Evolutionary conservation across 2,113 vertebrate species (phyloP), one percentile per base, ranked within the genome.

Genomic region (Lepus europaeus): DNA sequence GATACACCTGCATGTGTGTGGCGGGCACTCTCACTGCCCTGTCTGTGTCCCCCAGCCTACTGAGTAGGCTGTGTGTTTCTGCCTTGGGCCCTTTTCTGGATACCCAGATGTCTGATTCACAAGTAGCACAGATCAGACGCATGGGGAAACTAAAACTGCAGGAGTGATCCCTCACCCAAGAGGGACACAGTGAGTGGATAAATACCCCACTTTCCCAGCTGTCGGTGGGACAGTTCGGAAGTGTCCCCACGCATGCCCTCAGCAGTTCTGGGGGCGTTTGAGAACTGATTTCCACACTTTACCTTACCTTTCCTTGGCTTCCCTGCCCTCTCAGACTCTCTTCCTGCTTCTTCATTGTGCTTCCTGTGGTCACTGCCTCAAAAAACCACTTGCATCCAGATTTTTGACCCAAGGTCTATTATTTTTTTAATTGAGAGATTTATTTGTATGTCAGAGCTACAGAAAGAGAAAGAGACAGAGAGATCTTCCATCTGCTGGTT

Each of bases 251-350:
- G 29, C 1, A 20, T 14, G 0, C 33, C 51, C 33, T 74, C 45
- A 13, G 36, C 8, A 8, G 20, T 5, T 61, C 53, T 10, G 9
- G 0, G 3, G 1, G 2, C 4, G 1, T 0, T 11, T 10, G 59
- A 79, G 4, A 1, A 0, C 3, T 5, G 6, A 27, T 8, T 4
- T 19, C 36, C 11, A 12, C 45, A 73, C 22, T 13, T 23, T 3
- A 27, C 3, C 10, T 25, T 45, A 0, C 1, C 6, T 3, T 51
- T 61, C 51, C 11, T 6, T 6, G 64, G 29, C 23, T 81, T 3
- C 29, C 7, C 25, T 77, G 51, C 5, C 10, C 72, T 76, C 31
- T 36, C 16, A 36, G 31, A 5, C 11, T 79, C 17, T 72, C 9
- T 4, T 45, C 23, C 3, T 8, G 1, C 9, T 39, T 33, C 19